These are phyloP conservation scores for Xanthorhoe designata DNA, from an alignment of 2,888 invertebrate genomes.

Conservation along the genomic window DNA sequence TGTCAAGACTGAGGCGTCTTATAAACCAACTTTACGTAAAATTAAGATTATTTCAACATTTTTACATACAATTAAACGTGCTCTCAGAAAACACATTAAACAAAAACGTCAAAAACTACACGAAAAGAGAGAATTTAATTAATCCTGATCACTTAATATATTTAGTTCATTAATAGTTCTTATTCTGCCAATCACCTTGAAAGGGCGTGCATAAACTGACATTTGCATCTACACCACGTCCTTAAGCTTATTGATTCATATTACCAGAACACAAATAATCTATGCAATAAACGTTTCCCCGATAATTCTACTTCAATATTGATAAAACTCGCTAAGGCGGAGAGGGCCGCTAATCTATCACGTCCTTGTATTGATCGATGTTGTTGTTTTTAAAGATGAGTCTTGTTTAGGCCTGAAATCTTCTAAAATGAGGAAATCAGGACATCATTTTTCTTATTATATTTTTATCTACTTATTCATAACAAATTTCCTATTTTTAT, in stretches of 20 bases:
- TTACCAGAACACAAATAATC: constrained; percentile 14
- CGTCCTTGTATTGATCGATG: constrained; percentile 40
- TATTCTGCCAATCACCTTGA: not conserved
- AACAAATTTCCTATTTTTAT: too few species aligned
- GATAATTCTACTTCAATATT: constrained; percentile 39
- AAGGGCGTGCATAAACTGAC: not conserved
- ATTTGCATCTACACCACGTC: not conserved
- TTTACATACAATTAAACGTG: too few species aligned
- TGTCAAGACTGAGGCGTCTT: too few species aligned
- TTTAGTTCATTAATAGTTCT: too few species aligned
- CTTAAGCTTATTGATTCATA: constrained; percentile 12
- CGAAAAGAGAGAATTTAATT: too few species aligned
- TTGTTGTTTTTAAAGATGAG: constrained; percentile 10
- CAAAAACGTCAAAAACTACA: too few species aligned
- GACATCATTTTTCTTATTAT: not conserved
- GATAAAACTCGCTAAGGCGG: constrained; percentile 33
- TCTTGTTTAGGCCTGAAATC: constrained; percentile 17
- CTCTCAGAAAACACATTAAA: too few species aligned
- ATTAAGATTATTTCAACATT: too few species aligned
- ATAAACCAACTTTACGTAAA: too few species aligned
- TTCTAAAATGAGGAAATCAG: constrained; percentile 7
- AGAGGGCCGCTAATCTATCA: constrained; percentile 48
- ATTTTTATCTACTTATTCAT: too few species aligned
- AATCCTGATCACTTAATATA: too few species aligned
- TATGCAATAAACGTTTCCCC: constrained; percentile 32